phyloP scores from a whole-genome alignment of 2,113 vertebrate genomes.

The Tachysurus fulvidraco region DNA sequence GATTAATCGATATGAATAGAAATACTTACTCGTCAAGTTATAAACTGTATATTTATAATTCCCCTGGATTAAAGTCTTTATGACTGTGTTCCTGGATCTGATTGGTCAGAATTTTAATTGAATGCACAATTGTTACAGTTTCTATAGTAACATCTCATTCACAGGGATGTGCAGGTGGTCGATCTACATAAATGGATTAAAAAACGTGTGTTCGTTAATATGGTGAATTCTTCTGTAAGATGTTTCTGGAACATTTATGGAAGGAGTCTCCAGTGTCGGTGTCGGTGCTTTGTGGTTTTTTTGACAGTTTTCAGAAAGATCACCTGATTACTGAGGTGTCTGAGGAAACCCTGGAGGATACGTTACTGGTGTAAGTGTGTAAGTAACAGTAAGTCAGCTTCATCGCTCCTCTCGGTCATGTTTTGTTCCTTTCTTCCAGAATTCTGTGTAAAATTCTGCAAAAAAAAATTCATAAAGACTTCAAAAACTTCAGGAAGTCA shows the following conservation, averaged over 20 bases:
- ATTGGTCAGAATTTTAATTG: not conserved
- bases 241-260: not conserved
- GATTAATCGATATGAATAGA: not conserved
- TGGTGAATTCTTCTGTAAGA: not conserved
- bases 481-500: slow-evolving; percentile 45
- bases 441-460: not conserved
- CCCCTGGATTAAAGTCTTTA: not conserved
- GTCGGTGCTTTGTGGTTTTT: not conserved
- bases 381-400: not conserved
- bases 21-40: not conserved
- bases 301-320: not conserved
- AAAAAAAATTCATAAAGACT: not conserved
- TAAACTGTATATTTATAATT: not conserved
- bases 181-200: not conserved
- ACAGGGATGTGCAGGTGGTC: not conserved
- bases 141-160: not conserved
- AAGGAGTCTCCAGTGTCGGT: not conserved
- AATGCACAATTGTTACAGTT: not conserved
- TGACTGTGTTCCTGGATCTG: not conserved
- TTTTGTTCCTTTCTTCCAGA: not conserved
- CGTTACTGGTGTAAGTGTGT: not conserved
- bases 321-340: not conserved
- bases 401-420: not conserved
- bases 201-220: not conserved
- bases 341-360: not conserved